Evolutionary conservation across 2,113 vertebrate genomes (phyloP).

Genomic region (Oreocharis arfaki): DNA sequence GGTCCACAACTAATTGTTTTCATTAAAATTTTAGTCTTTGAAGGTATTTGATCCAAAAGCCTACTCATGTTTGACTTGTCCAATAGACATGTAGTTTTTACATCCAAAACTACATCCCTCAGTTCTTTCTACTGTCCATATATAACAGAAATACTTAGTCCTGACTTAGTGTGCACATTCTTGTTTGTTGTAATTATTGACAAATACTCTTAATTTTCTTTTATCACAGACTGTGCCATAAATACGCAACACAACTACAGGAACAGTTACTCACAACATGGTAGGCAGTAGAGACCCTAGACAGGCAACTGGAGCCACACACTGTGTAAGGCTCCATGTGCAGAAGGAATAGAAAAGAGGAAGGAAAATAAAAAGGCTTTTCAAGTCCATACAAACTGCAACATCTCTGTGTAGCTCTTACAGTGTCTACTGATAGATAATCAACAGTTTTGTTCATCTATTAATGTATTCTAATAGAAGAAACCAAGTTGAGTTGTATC

Average conservation of each 20-base stretch:
- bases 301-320: neutral
- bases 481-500: neutral
- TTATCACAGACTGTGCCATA: neutral
- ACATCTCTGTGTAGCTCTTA: neutral
- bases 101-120: neutral
- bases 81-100: neutral
- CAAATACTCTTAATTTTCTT: constrained; percentile 31
- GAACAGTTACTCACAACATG: neutral
- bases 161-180: constrained; percentile 1
- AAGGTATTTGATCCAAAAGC: neutral
- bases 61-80: neutral
- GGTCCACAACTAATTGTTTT: neutral
- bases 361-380: neutral
- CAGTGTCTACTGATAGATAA: neutral
- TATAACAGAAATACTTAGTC: neutral
- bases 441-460: neutral
- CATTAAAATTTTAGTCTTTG: neutral
- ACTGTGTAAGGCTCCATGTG: neutral
- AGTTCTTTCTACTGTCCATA: neutral
- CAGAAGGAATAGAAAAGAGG: neutral
- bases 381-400: neutral
- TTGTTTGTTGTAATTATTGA: neutral
- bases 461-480: neutral
- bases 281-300: neutral
- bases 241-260: neutral